A percentile compares a stretch with the other conserved stretches of the same genome.
Evolutionary conservation across 1,140 invertebrate species (phyloP).

Genomic region (Bicyclus anynana): DNA sequence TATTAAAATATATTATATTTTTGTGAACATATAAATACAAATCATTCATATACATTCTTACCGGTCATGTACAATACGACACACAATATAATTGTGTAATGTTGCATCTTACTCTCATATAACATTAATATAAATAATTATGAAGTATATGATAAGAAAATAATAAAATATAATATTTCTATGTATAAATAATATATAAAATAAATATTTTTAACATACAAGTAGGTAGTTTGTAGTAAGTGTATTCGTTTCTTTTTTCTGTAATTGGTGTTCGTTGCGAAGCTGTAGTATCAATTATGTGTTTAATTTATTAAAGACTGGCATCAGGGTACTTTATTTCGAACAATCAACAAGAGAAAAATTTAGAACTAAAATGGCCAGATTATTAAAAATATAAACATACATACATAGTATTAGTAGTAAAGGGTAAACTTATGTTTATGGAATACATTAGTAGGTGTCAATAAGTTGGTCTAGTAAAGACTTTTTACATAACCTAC

Average conservation of each 20-base stretch:
- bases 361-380: too few relatives aligned
- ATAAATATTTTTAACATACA: too few relatives aligned
- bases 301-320: constrained; percentile 30
- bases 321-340: background rate
- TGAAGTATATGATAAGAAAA: background rate
- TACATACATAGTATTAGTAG: too few relatives aligned
- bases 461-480: too few relatives aligned
- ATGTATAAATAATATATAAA: background rate
- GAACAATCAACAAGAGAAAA: too few relatives aligned
- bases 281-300: constrained; percentile 25
- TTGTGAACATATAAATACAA: background rate
- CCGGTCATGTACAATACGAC: background rate
- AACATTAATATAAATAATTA: background rate
- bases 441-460: too few relatives aligned
- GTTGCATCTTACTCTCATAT: background rate
- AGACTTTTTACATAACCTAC: too few relatives aligned
- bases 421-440: too few relatives aligned
- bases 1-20: background rate
- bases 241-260: too few relatives aligned
- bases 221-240: too few relatives aligned
- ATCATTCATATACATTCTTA: background rate
- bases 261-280: background rate
- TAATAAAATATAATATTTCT: background rate
- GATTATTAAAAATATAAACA: too few relatives aligned
- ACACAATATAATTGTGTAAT: background rate